Evolutionary conservation across 2,113 vertebrate species (phyloP).

Genomic region (Rhabdomys dilectus): DNA sequence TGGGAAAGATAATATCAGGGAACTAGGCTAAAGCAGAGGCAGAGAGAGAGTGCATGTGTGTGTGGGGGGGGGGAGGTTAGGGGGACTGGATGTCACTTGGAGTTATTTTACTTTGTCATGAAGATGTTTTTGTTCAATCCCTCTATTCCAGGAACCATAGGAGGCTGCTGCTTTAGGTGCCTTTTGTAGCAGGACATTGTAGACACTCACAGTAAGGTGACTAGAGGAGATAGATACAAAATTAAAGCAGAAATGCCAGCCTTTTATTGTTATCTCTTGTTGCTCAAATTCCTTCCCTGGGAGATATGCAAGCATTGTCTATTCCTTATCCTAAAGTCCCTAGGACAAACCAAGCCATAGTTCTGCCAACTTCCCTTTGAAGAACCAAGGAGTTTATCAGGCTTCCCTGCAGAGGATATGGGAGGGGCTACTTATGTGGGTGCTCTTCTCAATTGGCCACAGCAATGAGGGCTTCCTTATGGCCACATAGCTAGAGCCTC

Average conservation of each 20-base stretch:
- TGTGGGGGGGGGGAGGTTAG: accelerated
- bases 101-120: not conserved
- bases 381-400: not conserved
- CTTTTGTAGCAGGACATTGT: not conserved
- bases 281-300: not conserved
- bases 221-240: not conserved
- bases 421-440: not conserved
- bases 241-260: not conserved
- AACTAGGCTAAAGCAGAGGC: not conserved
- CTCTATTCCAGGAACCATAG: not conserved
- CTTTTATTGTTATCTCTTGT: not conserved
- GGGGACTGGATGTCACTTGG: too few relatives aligned
- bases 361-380: not conserved
- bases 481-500: not conserved
- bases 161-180: not conserved
- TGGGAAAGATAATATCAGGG: not conserved
- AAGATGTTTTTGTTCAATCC: not conserved
- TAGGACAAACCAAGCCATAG: not conserved
- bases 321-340: not conserved
- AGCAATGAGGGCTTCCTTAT: not conserved
- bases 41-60: too few relatives aligned
- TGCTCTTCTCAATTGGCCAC: not conserved
- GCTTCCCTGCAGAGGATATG: not conserved
- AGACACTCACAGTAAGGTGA: not conserved
- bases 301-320: not conserved